Conservation (phyloP, 2,797 vertebrate species). For the Sciaenops ocellatus region DNA sequence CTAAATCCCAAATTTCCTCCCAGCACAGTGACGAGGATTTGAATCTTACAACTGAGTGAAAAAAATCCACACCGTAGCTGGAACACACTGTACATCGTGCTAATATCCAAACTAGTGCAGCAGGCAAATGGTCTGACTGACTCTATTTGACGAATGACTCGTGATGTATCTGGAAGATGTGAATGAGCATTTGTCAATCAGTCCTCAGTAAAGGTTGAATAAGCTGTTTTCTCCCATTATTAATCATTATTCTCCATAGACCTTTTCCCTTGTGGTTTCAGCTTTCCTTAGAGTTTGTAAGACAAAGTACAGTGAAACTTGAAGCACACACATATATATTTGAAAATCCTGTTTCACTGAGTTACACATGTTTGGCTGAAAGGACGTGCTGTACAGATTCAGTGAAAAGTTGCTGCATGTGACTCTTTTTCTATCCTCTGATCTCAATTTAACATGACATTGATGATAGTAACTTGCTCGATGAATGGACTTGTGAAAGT, state of each 20-base stretch:
- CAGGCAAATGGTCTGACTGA: conserved; percentile 19
- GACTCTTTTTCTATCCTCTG: conserved; percentile 76
- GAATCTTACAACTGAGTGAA: conserved; percentile 1
- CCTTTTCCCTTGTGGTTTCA: conserved; percentile 39
- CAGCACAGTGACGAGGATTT: conserved; percentile 29
- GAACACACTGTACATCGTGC: conserved; percentile 40
- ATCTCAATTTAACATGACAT: conserved; percentile 70
- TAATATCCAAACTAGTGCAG: conserved; percentile 30
- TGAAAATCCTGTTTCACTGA: conserved; percentile 34
- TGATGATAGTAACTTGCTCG: conserved; percentile 79
- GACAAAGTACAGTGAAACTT: conserved; percentile 58
- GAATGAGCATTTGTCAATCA: conserved; percentile 20
- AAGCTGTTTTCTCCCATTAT: conserved; percentile 42
- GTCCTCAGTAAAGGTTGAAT: conserved; percentile 33
- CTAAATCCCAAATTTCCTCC: conserved; percentile 36
- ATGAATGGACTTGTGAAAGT: conserved; percentile 81
- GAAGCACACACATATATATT: conserved; percentile 60
- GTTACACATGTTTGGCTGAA: conserved; percentile 48
- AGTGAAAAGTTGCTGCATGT: conserved; percentile 79
- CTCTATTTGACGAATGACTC: conserved; percentile 18
- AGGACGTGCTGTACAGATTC: conserved; percentile 71
- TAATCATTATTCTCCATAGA: conserved; percentile 28
- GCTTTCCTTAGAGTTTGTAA: conserved; percentile 47
- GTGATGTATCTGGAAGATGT: conserved; percentile 1
- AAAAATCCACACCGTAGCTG: conserved; percentile 15